These are phyloP conservation scores for Psilanteris sp. DNA, from an alignment of 1,140 invertebrate genomes.

Conservation along the genomic window DNA sequence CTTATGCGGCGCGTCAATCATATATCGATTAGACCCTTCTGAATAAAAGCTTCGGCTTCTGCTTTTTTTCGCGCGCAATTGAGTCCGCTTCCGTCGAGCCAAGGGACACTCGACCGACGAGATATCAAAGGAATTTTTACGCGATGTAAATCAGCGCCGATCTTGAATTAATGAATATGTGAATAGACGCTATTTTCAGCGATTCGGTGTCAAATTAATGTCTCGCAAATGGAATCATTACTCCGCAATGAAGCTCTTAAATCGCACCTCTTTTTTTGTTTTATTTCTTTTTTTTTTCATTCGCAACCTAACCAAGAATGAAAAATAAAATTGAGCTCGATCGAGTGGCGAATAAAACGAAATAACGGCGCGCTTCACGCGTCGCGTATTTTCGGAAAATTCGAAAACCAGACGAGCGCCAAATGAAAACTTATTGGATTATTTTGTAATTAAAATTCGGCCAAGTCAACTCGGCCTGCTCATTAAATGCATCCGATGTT, in stretches of 20 bases:
- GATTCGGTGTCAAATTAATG: too few species aligned
- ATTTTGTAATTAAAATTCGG: background rate
- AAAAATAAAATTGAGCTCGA: too few species aligned
- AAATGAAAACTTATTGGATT: background rate
- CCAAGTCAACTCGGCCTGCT: background rate
- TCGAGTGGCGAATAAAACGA: too few species aligned
- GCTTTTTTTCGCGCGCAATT: constrained; percentile 16
- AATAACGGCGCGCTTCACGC: too few species aligned
- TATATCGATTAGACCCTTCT: constrained; percentile 21
- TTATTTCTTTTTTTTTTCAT: too few species aligned
- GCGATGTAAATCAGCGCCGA: constrained; percentile 20
- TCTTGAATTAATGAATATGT: constrained; percentile 26
- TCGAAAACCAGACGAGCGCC: too few species aligned
- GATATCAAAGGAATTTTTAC: constrained; percentile 28
- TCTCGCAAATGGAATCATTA: too few species aligned
- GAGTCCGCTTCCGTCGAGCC: constrained; percentile 9
- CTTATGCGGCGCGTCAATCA: too few species aligned
- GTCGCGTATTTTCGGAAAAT: too few species aligned
- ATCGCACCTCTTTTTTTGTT: too few species aligned
- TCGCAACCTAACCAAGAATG: too few species aligned
- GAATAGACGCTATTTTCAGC: constrained; percentile 8
- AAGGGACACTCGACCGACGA: constrained; percentile 11
- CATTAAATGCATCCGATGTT: background rate
- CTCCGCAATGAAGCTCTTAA: too few species aligned
- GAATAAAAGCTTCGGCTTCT: background rate